Conservation (phyloP, 1,140 invertebrate species). For the Sinella curviseta region DNA sequence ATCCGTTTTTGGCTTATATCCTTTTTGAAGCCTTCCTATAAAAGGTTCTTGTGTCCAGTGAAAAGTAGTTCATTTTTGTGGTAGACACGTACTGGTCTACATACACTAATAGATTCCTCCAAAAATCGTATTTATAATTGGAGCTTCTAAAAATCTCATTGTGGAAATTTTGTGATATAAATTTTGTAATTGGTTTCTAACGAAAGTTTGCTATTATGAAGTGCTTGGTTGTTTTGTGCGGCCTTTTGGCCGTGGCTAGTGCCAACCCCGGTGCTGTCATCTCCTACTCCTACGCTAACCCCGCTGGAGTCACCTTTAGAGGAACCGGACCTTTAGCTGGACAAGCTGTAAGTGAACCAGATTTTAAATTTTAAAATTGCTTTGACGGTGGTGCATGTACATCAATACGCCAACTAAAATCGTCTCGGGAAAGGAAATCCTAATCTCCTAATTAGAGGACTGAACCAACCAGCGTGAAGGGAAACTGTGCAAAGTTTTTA, state of each 20-base stretch:
- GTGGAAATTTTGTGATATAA: not conserved
- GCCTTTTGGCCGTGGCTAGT: conserved; percentile 40
- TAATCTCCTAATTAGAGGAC: too few species aligned
- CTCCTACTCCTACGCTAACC: conserved; percentile 38
- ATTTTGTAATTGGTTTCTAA: not conserved
- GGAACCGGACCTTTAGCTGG: conserved; percentile 35
- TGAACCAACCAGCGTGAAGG: too few species aligned
- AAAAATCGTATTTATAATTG: not conserved
- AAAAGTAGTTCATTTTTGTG: conserved; percentile 12
- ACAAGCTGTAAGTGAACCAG: conserved; percentile 32
- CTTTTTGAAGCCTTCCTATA: not conserved
- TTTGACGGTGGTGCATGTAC: too few species aligned
- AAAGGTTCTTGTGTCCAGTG: conserved; percentile 3
- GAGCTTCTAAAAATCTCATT: not conserved
- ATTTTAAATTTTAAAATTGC: not conserved
- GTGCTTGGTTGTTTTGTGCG: conserved; percentile 40
- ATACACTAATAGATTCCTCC: not conserved
- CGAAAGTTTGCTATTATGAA: conserved; percentile 29
- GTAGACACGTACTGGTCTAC: conserved; percentile 21
- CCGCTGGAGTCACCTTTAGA: conserved; percentile 44
- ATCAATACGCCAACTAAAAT: too few species aligned
- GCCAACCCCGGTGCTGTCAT: conserved; percentile 21
- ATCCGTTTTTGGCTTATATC: conserved; percentile 12
- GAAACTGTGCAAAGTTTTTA: too few species aligned
- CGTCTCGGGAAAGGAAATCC: too few species aligned